Percentiles rank a stretch among this genome's conserved stretches.
Evolutionary conservation across 2,888 invertebrate genomes (phyloP).

Genomic region (Yponomeuta cagnagella): DNA sequence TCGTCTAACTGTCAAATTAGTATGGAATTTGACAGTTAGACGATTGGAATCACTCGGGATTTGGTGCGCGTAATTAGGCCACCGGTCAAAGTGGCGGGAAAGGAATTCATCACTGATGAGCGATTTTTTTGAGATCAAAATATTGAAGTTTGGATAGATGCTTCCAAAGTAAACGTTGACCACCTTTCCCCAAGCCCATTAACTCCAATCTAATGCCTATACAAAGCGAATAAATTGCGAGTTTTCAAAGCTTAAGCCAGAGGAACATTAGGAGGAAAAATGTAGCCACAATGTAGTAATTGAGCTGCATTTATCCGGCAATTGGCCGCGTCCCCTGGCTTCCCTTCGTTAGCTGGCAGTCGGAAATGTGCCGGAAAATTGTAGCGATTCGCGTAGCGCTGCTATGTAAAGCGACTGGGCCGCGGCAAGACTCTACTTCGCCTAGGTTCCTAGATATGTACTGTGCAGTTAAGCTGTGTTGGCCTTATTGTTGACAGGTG

Average conservation of each 20-base stretch:
- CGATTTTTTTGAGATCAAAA: too few relatives aligned
- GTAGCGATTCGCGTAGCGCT: constrained; percentile 51
- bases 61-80: too few relatives aligned
- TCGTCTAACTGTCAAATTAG: too few relatives aligned
- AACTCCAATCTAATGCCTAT: constrained; percentile 7
- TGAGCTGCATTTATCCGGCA: constrained; percentile 69
- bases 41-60: too few relatives aligned
- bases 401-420: constrained; percentile 43
- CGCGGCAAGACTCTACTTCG: constrained; percentile 25
- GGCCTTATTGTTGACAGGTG: too few relatives aligned
- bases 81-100: too few relatives aligned
- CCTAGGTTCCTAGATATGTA: background rate
- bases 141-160: too few relatives aligned
- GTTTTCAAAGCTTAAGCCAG: constrained; percentile 36
- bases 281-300: constrained; percentile 65
- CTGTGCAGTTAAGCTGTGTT: too few relatives aligned
- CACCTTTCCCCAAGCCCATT: background rate
- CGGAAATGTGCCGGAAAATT: constrained; percentile 70
- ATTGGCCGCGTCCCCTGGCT: constrained; percentile 67
- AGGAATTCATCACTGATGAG: too few relatives aligned
- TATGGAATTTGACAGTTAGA: too few relatives aligned
- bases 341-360: constrained; percentile 63
- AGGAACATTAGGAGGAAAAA: constrained; percentile 58
- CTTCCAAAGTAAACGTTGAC: too few relatives aligned
- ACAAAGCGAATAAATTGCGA: constrained; percentile 17